A percentile compares a stretch with the other conserved stretches of the same genome.
Conservation (phyloP, 2,888 invertebrate species). For the Miltochrista miniata region DNA sequence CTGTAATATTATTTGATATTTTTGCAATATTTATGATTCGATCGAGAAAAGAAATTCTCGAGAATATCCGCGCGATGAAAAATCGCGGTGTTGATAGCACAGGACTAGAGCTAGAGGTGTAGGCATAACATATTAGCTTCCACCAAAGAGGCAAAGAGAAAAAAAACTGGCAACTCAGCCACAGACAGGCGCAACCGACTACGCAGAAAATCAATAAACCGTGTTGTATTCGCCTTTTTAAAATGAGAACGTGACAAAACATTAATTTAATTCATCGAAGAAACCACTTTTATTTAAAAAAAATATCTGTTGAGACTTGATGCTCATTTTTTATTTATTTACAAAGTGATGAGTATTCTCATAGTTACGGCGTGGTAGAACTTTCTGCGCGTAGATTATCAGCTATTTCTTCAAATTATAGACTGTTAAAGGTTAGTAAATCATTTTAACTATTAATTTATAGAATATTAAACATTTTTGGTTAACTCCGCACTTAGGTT, state of each 20-base stretch:
- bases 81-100: no score
- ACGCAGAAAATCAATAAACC: conserved; percentile 79
- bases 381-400: conserved; percentile 75
- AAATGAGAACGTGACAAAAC: conserved; percentile 83
- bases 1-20: no score
- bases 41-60: no score
- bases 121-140: no score
- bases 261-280: conserved; percentile 75
- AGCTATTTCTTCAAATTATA: conserved; percentile 72
- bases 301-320: conserved; percentile 77
- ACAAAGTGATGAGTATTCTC: conserved; percentile 82
- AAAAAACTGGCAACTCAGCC: conserved; percentile 8
- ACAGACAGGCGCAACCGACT: conserved; percentile 41
- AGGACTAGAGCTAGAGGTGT: no score
- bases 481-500: conserved; percentile 25
- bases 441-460: conserved; percentile 26
- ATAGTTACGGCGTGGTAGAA: conserved; percentile 82
- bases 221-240: conserved; percentile 80
- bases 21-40: no score
- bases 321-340: conserved; percentile 84
- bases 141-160: no score
- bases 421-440: conserved; percentile 75
- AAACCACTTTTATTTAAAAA: conserved; percentile 77
- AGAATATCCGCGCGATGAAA: no score
- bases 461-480: conserved; percentile 15